Evolutionary conservation across 2,113 vertebrate genomes (phyloP), one percentile per base, ranked within the genome.

Genomic region (Lates calcarifer): DNA sequence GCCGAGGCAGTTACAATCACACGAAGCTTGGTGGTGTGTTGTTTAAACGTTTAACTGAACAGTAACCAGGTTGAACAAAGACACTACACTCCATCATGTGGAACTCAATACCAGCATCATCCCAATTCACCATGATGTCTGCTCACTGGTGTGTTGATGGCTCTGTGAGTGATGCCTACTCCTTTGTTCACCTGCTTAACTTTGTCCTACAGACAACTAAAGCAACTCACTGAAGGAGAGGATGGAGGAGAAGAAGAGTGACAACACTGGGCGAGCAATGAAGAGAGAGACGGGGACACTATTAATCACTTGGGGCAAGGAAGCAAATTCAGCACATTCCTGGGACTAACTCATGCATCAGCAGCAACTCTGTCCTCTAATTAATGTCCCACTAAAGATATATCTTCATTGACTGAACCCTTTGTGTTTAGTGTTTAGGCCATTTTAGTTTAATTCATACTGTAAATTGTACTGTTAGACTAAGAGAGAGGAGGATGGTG

Each of bases 171-270:
- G 82, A 83, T 79, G 64, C 77, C 24, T 74, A 33, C 58, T 61
- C 80, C 13, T 49, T 77, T 26, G 56, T 74, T 61, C 74, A 62
- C 80, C 74, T 84, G 61, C 60, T 51, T 61, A 49, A 82, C 82
- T 77, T 78, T 74, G 37, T 39, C 39, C 65, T 47, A 37, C 60
- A 75, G 63, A 63, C 41, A 69, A 35, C 55, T 72, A 11, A 76
- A 49, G 57, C 24, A 58, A 74, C n/a, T 55, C 47, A 61, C 55
- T 60, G 14, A 49, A 41, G 29, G 1, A 64, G 63, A 47, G 13
- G 37, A 55, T 55, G n/a, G 51, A 55, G 13, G 53, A 66, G 69
- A 49, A 28, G 28, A 64, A 18, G 20, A 2, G 28, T 29, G 55
- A 79, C 58, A 71, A 69, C 60, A 35, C 45, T 66, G 58, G 51